Evolutionary conservation across 2,113 vertebrate genomes (phyloP).

Genomic region (Dendropsophus ebraccatus): DNA sequence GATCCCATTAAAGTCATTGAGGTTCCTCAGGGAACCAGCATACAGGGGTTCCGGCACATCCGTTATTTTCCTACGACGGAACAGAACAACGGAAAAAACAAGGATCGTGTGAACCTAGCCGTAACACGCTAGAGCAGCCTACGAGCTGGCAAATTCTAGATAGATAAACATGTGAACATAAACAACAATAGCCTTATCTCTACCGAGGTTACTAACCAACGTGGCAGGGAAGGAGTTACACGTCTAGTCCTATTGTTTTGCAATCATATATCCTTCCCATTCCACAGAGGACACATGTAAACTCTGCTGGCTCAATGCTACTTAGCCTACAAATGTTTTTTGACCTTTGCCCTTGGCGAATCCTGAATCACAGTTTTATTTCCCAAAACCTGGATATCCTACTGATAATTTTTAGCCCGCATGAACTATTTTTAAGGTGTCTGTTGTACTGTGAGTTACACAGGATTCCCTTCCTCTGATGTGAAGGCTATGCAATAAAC

Average conservation of each 20-base stretch:
- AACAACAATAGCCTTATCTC: background rate
- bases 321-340: constrained; percentile 56
- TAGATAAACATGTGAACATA: background rate
- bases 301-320: constrained; percentile 27
- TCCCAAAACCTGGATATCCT: constrained; percentile 58
- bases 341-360: constrained; percentile 43
- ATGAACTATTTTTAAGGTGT: constrained; percentile 56
- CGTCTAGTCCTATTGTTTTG: constrained; percentile 27
- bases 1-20: too few species aligned
- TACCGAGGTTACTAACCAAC: background rate
- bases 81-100: too few species aligned
- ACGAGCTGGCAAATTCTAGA: background rate
- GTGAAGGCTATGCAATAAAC: constrained; percentile 16
- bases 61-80: too few species aligned
- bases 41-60: too few species aligned
- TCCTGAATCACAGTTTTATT: constrained; percentile 58
- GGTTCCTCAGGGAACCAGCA: too few species aligned
- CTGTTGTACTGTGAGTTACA: constrained; percentile 24
- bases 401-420: constrained; percentile 58
- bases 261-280: constrained; percentile 42
- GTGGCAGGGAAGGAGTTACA: constrained; percentile 22
- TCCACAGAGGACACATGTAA: constrained; percentile 12
- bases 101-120: too few species aligned
- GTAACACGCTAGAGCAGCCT: too few species aligned
- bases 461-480: constrained; percentile 49